Conservation (phyloP, 2,888 invertebrate species). For the Melanotus villosus region DNA sequence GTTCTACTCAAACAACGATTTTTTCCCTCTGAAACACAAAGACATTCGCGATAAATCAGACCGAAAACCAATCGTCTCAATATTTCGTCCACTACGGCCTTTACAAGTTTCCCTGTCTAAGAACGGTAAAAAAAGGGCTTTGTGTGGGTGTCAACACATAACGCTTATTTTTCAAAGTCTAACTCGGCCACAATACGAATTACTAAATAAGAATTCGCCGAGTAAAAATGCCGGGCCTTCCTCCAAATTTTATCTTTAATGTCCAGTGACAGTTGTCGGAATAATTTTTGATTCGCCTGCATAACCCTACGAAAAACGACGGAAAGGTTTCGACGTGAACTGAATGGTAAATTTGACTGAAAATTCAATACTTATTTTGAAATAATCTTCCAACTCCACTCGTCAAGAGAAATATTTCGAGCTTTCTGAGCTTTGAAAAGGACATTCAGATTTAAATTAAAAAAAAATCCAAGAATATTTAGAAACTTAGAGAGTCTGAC, state of each 20-base stretch:
- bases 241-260: not conserved
- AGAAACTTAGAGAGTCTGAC: too few relatives aligned
- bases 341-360: not conserved
- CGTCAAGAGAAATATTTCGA: too few relatives aligned
- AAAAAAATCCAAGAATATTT: too few relatives aligned
- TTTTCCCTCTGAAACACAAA: not conserved
- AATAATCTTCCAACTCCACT: too few relatives aligned
- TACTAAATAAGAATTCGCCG: not conserved
- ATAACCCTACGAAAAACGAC: not conserved
- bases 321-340: too few relatives aligned
- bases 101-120: not conserved
- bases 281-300: not conserved
- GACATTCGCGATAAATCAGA: slow-evolving; percentile 14
- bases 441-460: too few relatives aligned
- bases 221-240: not conserved
- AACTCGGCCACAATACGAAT: slow-evolving; percentile 1
- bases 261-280: not conserved
- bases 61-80: slow-evolving; percentile 18
- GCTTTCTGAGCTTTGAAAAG: too few relatives aligned
- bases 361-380: too few relatives aligned
- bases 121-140: not conserved
- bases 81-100: slow-evolving; percentile 14
- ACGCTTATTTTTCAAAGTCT: slow-evolving; percentile 18
- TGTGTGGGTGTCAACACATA: slow-evolving; percentile 13
- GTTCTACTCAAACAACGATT: not conserved